Percentiles rank a stretch among this genome's conserved stretches.
Evolutionary conservation across 2,888 invertebrate genomes (phyloP).

Genomic region (Tuta absoluta): DNA sequence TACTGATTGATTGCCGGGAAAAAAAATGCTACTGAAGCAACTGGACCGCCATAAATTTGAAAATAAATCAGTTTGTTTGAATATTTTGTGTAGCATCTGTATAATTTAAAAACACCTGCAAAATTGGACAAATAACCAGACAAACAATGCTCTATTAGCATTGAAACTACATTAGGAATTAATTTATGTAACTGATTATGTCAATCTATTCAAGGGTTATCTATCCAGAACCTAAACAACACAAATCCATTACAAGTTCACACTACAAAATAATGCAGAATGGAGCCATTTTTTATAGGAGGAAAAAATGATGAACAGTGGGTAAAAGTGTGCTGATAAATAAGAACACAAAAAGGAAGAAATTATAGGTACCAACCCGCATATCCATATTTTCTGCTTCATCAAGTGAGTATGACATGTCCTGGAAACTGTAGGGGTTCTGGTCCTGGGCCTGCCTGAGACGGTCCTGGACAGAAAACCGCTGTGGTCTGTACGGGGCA

Average conservation of each 20-base stretch:
- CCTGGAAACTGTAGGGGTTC: slow-evolving; percentile 67
- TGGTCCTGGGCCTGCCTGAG: slow-evolving; percentile 74
- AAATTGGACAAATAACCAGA: not conserved
- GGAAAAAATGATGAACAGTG: not conserved
- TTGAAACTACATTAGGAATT: slow-evolving; percentile 13
- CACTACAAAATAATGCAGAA: no score
- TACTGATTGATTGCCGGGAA: not conserved
- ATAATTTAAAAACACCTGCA: not conserved
- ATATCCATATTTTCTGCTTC: slow-evolving; percentile 71
- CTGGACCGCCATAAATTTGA: no score
- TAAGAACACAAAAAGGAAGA: not conserved
- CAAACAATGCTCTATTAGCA: slow-evolving; percentile 1
- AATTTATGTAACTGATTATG: slow-evolving; percentile 18
- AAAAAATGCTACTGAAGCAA: no score
- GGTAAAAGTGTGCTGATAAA: not conserved
- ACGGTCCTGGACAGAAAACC: slow-evolving; percentile 73
- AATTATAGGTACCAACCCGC: slow-evolving; percentile 49
- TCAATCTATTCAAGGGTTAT: slow-evolving; percentile 14
- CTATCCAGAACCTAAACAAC: not conserved
- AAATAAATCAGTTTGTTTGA: no score
- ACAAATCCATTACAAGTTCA: not conserved
- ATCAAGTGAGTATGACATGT: slow-evolving; percentile 70
- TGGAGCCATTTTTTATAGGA: no score
- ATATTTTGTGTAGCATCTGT: no score
- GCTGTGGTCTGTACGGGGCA: slow-evolving; percentile 58